A percentile compares a stretch with the other conserved stretches of the same genome.
phyloP scores from a whole-genome alignment of 1,140 invertebrate species.

The Frieseomelitta varia region DNA sequence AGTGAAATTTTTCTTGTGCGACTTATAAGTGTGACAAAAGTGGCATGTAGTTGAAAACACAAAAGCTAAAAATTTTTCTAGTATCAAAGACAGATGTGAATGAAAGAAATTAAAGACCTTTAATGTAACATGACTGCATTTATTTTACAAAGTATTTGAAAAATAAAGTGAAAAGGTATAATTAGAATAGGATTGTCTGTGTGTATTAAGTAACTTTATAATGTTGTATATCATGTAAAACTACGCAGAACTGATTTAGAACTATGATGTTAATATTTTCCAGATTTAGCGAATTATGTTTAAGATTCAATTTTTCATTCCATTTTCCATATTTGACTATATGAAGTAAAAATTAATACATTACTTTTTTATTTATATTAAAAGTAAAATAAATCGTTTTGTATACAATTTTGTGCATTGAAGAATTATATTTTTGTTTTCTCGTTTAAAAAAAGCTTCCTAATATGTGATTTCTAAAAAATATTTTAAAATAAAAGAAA shows the following conservation, averaged over 20 bases:
- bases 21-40: constrained; percentile 20
- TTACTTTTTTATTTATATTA: constrained; percentile 58
- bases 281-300: constrained; percentile 29
- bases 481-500: background rate
- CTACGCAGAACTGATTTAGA: constrained; percentile 50
- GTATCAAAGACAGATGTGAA: constrained; percentile 22
- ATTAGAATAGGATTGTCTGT: constrained; percentile 45
- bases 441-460: background rate
- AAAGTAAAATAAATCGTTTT: constrained; percentile 68
- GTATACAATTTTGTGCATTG: constrained; percentile 37
- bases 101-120: constrained; percentile 20
- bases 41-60: constrained; percentile 15
- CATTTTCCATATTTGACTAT: constrained; percentile 29
- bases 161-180: constrained; percentile 27
- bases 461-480: background rate
- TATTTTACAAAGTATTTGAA: constrained; percentile 39
- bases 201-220: constrained; percentile 59
- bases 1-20: constrained; percentile 40
- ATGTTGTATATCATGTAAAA: constrained; percentile 42
- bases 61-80: constrained; percentile 42
- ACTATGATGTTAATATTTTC: constrained; percentile 44
- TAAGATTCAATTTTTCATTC: constrained; percentile 46
- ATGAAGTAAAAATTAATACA: constrained; percentile 43
- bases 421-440: background rate
- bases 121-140: constrained; percentile 5